Percentiles rank a stretch among this genome's conserved stretches.
Conservation (phyloP, 2,113 vertebrate species). For the Copsychus sechellarum region DNA sequence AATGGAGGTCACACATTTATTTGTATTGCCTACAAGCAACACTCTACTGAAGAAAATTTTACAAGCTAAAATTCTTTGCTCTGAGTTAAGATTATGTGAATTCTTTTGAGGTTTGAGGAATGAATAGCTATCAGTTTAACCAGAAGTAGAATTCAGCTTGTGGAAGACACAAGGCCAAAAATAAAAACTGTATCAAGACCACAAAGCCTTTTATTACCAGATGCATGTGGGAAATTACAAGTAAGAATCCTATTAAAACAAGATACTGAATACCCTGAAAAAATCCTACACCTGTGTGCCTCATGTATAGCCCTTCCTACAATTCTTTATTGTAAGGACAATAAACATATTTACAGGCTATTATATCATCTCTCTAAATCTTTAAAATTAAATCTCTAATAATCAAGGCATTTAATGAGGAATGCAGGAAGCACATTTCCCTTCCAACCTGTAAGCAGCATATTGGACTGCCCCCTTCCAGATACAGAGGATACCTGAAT, state of each 20-base stretch:
- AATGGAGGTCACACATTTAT: slow-evolving; percentile 15
- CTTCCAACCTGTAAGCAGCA: neutral
- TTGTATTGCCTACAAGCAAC: neutral
- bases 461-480: neutral
- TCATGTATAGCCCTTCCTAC: neutral
- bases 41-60: neutral
- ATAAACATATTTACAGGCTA: neutral
- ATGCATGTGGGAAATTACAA: neutral
- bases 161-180: neutral
- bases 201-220: neutral
- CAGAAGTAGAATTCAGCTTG: neutral
- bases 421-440: neutral
- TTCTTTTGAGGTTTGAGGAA: neutral
- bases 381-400: neutral
- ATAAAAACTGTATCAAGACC: neutral
- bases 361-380: neutral
- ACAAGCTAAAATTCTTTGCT: neutral
- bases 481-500: neutral
- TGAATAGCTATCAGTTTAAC: neutral
- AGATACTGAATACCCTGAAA: neutral
- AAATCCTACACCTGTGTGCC: neutral
- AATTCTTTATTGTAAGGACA: neutral
- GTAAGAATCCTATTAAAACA: neutral
- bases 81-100: neutral
- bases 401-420: neutral